Evolutionary conservation across 2,113 vertebrate genomes (phyloP), one percentile per base, ranked within the genome.

Genomic region (Lates calcarifer): DNA sequence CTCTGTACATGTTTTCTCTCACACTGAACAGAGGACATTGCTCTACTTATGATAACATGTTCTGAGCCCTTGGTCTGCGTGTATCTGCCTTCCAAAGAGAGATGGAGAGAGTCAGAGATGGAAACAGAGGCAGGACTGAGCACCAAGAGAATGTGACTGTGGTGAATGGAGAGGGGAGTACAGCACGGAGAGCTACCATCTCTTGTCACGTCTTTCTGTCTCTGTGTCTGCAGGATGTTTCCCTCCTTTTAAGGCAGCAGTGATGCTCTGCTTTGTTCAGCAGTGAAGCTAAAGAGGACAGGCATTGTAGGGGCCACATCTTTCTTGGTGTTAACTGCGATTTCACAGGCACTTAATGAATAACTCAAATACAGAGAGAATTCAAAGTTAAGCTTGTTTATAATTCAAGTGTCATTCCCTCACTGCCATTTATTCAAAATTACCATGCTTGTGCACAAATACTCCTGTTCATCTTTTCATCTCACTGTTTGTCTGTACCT

Each of bases 161-260:
- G 45, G 79, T 78, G 77, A 79, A 79, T 49, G 56, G 73, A 77
- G 77, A 77, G 61, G 69, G 72, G 56, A 51, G 67, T 26, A 77
- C 64, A 60, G 81, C 62, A 87, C 33, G 29, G 55, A 69, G 72
- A 79, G 77, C 84, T 80, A 63, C 78, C 85, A 77, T 60, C 72
- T 77, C 63, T 67, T 87, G 71, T 89, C 91, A 87, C 31, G 70
- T 75, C 74, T n/a, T n/a, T 72, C 76, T 74, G 79, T 81, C 72
- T 76, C 60, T 70, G 57, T 26, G 70, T 72, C 56, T 64, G 66
- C 66, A 65, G 86, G 82, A 90, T 86, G 84, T 90, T 90, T 80
- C 73, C 89, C 75, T 90, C 93, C 92, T 93, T 95, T 94, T 94
- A 94, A 89, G 93, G 93, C 89, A 92, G 79, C 64, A 39, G 61